Conservation (phyloP, 2,888 invertebrate genomes). For the Pachymerium ferrugineum region DNA sequence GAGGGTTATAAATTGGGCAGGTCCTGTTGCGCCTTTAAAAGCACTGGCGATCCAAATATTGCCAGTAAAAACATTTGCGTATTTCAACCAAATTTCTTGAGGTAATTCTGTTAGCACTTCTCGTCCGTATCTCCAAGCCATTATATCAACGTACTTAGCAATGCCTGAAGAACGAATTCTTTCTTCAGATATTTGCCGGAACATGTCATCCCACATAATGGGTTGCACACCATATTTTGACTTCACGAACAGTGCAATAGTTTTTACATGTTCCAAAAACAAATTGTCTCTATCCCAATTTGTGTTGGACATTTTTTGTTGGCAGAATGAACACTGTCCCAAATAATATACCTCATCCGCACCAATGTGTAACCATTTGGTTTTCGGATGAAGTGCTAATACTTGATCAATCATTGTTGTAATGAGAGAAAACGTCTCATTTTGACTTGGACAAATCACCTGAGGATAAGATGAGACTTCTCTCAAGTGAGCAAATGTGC, state of each 20-base stretch:
- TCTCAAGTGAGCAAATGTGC: constrained; percentile 60
- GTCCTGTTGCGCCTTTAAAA: constrained; percentile 79
- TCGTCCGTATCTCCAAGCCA: constrained; percentile 64
- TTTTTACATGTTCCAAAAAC: constrained; percentile 59
- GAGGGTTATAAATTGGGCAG: constrained; percentile 63
- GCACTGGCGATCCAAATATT: constrained; percentile 73
- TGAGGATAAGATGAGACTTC: constrained; percentile 58
- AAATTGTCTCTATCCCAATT: constrained; percentile 55
- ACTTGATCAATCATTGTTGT: constrained; percentile 67
- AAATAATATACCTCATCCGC: constrained; percentile 61
- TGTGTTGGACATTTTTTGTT: constrained; percentile 49
- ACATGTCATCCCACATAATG: constrained; percentile 79
- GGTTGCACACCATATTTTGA: constrained; percentile 51
- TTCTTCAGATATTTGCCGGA: constrained; percentile 55
- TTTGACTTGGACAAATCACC: constrained; percentile 65
- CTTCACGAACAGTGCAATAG: constrained; percentile 50
- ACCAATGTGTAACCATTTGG: constrained; percentile 68
- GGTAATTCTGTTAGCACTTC: constrained; percentile 44
- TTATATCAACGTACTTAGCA: constrained; percentile 57
- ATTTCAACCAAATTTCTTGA: constrained; percentile 42
- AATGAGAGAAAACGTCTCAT: constrained; percentile 56
- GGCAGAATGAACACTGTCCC: constrained; percentile 59
- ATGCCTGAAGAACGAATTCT: constrained; percentile 51
- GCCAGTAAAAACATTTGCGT: constrained; percentile 57
- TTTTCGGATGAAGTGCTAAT: constrained; percentile 59